Base-by-base conservation (phyloP, 2,888 invertebrate genomes). In the Neria commutata region DNA sequence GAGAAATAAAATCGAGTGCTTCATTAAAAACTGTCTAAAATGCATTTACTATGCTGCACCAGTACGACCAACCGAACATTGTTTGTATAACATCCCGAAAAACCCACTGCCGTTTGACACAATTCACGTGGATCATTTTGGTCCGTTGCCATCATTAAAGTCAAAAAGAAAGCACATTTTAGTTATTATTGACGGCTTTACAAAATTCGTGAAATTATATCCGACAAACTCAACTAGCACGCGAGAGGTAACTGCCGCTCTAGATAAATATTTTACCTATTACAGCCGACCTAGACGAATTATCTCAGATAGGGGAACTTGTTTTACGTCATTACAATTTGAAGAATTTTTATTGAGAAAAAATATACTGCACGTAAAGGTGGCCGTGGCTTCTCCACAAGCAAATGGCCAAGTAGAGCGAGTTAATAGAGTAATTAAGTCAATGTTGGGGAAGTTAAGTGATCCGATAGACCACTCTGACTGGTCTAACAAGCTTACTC, bases 91-190 rank as follows among this genome's bases (percentile, higher is more conserved):
- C n/a, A 53, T 53, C 2, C 53, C 33, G 2, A 55, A 55, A 21
- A 16, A 34, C 4, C 48, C 55, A 2, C 4, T 16, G 14, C 55
- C 47, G 1, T 48, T 47, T 17, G 42, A 55, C 17, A 48, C 55
- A 17, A 34, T 54, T 1, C 53, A 45, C 16, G n/a, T 54, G 5
- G 53, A 54, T 16, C 54, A 54, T 42, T 37, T 56, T n/a, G 50
- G 50, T 19, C 49, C 50, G 2, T 16, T 56, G 19, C 56, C 42
- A 25, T 40, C 56, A 2, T 29, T 56, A n/a, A 16, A 40, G 21
- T 56, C 56, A 14, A 48, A 50, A 42, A 17, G 50, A 6, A 56
- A 56, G 21, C 50, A 56, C 29, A 49, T 56, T 4, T 26, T 56
- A 40, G 42, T 40, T 16, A 19, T 56, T 5, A 21, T 49, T 19